Evolutionary conservation across 2,797 vertebrate genomes (phyloP).

Genomic region (Anguilla anguilla): DNA sequence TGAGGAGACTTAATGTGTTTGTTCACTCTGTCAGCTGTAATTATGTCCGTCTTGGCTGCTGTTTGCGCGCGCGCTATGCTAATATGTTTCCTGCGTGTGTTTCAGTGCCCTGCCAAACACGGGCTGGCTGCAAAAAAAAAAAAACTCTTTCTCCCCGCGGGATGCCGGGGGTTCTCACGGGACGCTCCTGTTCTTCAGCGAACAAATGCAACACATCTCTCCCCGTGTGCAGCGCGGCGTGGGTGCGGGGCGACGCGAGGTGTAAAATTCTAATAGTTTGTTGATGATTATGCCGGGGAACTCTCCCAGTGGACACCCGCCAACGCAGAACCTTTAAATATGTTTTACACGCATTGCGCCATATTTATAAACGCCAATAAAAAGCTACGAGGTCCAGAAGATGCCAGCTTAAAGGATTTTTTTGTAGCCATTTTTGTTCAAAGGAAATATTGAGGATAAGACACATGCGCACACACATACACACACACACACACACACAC

Average conservation of each 20-base stretch:
- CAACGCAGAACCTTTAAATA: slow-evolving; percentile 43
- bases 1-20: slow-evolving; percentile 75
- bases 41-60: slow-evolving; percentile 69
- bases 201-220: slow-evolving; percentile 56
- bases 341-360: not conserved
- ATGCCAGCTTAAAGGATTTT: not conserved
- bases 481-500: too few species aligned
- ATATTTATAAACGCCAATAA: not conserved
- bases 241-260: slow-evolving; percentile 56
- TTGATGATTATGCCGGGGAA: slow-evolving; percentile 51
- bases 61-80: slow-evolving; percentile 65
- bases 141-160: slow-evolving; percentile 61
- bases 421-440: not conserved
- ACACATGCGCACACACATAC: not conserved
- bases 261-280: slow-evolving; percentile 57
- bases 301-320: slow-evolving; percentile 29
- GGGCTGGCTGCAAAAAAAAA: slow-evolving; percentile 50
- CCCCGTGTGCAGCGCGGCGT: slow-evolving; percentile 63
- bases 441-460: not conserved
- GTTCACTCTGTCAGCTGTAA: slow-evolving; percentile 80
- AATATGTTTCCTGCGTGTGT: slow-evolving; percentile 65
- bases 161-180: slow-evolving; percentile 53
- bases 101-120: slow-evolving; percentile 60
- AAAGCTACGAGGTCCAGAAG: not conserved
- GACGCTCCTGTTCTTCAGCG: slow-evolving; percentile 54